phyloP scores from a whole-genome alignment of 1,140 invertebrate species.

The Pogonus chalceus region DNA sequence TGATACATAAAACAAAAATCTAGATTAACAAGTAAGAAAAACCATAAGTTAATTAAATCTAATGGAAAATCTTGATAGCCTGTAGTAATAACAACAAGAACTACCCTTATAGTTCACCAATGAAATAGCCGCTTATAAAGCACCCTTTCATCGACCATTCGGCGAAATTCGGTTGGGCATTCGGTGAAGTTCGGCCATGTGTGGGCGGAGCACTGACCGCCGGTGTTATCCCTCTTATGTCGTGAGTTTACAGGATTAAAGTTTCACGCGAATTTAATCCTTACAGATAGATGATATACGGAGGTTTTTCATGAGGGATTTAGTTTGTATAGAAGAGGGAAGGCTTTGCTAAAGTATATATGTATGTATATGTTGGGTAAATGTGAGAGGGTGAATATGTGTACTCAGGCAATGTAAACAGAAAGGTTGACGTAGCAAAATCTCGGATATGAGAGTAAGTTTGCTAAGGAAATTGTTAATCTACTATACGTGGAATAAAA shows the following conservation, averaged over 20 bases:
- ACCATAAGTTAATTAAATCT: too few relatives aligned
- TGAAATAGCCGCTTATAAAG: too few relatives aligned
- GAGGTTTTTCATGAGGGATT: too few relatives aligned
- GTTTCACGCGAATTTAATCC: too few relatives aligned
- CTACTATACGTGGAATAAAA: not conserved
- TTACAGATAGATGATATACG: too few relatives aligned
- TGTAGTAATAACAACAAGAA: too few relatives aligned
- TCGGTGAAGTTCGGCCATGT: not conserved
- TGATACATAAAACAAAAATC: too few relatives aligned
- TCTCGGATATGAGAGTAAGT: not conserved
- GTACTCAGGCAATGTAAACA: not conserved
- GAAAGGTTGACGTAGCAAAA: not conserved
- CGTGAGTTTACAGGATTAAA: not conserved
- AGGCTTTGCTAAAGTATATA: not conserved
- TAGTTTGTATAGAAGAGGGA: not conserved
- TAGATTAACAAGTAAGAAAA: too few relatives aligned
- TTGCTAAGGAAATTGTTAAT: conserved; percentile 1
- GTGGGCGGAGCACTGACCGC: conserved; percentile 4
- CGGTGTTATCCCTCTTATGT: not conserved
- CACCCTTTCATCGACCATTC: not conserved
- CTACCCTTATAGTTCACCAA: too few relatives aligned
- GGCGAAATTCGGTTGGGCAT: not conserved
- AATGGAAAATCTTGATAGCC: too few relatives aligned
- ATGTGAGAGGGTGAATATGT: too few relatives aligned
- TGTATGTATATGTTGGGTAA: too few relatives aligned